A percentile compares a stretch with the other conserved stretches of the same genome.
These are phyloP conservation scores for Phylloscopus trochiloides DNA, from an alignment of 2,113 vertebrate species.

Conservation along the genomic window DNA sequence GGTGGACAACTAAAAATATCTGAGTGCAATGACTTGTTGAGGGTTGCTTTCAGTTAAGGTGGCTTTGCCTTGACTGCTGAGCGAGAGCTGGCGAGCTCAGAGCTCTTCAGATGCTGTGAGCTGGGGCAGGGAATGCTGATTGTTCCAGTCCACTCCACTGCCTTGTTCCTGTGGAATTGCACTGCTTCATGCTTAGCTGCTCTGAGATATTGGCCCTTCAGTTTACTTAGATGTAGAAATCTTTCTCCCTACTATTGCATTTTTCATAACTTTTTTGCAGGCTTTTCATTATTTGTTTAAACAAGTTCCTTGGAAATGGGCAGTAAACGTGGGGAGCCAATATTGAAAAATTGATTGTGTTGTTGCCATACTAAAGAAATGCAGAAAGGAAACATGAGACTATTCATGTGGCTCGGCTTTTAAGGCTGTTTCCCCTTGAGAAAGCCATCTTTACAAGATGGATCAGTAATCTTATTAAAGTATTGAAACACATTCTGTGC, in stretches of 20 bases:
- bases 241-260: neutral
- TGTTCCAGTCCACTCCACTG: neutral
- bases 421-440: neutral
- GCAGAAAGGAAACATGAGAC: neutral
- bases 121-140: neutral
- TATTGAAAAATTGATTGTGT: neutral
- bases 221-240: neutral
- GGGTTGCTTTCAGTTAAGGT: neutral
- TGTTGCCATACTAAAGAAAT: neutral
- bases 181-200: neutral
- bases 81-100: neutral
- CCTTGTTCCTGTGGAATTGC: neutral
- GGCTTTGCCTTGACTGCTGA: neutral
- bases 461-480: neutral
- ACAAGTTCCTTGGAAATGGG: neutral
- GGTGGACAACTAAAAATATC: neutral
- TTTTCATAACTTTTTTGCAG: neutral
- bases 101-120: neutral
- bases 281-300: neutral
- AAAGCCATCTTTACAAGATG: neutral
- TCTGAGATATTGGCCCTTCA: neutral
- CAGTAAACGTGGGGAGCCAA: neutral
- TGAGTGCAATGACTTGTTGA: neutral
- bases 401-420: neutral
- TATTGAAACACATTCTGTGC: neutral